phyloP scores from a whole-genome alignment of 2,888 invertebrate species.

The Andrena bicolor region DNA sequence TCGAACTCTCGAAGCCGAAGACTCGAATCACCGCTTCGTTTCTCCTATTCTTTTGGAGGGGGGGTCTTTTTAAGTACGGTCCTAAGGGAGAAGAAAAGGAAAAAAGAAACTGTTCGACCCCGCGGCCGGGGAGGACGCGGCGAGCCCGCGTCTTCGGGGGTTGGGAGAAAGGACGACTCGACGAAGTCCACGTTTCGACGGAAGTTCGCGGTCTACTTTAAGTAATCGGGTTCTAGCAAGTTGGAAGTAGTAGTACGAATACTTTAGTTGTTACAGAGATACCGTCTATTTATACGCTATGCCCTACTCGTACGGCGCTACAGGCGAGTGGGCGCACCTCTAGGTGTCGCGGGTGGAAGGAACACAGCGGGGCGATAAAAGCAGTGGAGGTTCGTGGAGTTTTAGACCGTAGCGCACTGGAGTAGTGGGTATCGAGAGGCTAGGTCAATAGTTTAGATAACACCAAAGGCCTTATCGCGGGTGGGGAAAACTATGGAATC shows the following conservation, averaged over 20 bases:
- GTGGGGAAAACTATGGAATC: too few species aligned
- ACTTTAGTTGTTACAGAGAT: constrained; percentile 36
- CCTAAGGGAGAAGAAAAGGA: neutral
- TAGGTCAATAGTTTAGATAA: too few species aligned
- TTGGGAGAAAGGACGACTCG: neutral
- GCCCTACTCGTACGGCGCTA: constrained; percentile 44
- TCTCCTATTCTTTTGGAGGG: too few species aligned
- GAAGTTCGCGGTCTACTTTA: constrained; percentile 22
- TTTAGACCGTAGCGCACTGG: too few species aligned
- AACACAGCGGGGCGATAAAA: neutral
- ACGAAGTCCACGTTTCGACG: constrained; percentile 9
- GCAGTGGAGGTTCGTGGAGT: neutral
- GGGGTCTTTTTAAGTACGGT: constrained; percentile 15
- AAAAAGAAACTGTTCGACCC: too few species aligned
- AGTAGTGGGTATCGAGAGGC: too few species aligned
- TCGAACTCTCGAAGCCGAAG: neutral
- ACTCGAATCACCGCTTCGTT: constrained; percentile 8
- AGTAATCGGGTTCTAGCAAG: constrained; percentile 37
- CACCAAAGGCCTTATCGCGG: too few species aligned
- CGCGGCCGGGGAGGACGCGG: too few species aligned
- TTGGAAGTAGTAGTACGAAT: constrained; percentile 46
- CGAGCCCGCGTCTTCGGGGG: too few species aligned
- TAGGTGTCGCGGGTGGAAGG: constrained; percentile 7
- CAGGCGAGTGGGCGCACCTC: constrained; percentile 34
- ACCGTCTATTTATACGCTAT: constrained; percentile 44